Percentiles rank a stretch among this genome's conserved stretches.
These are phyloP conservation scores for Sarcoramphus papa DNA, from an alignment of 2,797 vertebrate genomes.

Conservation along the genomic window DNA sequence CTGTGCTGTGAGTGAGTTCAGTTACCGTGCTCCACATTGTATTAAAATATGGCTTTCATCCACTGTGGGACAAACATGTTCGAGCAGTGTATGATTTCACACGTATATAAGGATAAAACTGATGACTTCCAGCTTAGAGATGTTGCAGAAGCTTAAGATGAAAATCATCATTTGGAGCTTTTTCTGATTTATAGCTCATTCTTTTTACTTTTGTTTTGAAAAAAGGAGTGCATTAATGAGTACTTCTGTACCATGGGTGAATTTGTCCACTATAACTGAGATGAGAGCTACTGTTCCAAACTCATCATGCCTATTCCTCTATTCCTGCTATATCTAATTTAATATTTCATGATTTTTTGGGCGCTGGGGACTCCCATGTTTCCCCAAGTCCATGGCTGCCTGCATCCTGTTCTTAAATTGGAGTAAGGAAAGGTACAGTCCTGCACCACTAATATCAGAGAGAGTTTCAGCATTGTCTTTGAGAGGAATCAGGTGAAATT, in stretches of 20 bases:
- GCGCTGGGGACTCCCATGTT: background rate
- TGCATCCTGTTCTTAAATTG: background rate
- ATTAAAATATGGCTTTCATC: background rate
- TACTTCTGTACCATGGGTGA: background rate
- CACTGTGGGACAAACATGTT: background rate
- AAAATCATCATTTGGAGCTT: background rate
- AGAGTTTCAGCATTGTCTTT: background rate
- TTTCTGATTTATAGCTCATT: background rate
- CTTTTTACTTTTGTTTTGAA: background rate
- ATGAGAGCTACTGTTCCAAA: background rate
- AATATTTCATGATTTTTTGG: background rate
- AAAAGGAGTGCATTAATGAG: rapidly evolving
- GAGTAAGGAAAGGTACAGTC: background rate
- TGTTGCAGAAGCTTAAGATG: background rate
- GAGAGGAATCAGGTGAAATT: background rate
- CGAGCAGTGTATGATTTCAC: background rate
- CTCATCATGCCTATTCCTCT: background rate
- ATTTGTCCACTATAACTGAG: background rate
- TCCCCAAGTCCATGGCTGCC: background rate
- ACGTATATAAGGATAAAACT: background rate
- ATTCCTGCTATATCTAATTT: background rate
- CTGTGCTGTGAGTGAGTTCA: background rate
- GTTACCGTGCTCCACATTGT: background rate
- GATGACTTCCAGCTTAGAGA: background rate
- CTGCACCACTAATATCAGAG: background rate